A percentile compares a stretch with the other conserved stretches of the same genome.
Conservation (phyloP, 1,140 invertebrate genomes). For the Sycophila sp. region DNA sequence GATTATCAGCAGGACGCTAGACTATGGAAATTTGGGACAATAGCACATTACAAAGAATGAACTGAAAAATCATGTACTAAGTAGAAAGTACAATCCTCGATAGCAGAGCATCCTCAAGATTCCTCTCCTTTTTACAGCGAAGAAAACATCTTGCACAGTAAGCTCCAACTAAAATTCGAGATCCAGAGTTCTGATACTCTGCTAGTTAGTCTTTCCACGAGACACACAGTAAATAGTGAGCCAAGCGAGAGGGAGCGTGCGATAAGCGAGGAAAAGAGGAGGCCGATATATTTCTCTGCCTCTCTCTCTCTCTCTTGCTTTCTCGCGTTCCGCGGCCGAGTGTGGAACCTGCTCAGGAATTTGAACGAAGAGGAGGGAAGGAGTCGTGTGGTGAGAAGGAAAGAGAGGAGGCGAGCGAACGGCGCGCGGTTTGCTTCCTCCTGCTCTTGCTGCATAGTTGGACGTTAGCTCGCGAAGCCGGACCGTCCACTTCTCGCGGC, state of each 20-base stretch:
- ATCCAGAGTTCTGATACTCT: slow-evolving; percentile 2
- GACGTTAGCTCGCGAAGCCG: slow-evolving; percentile 43
- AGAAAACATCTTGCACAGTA: too few species aligned
- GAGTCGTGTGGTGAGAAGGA: slow-evolving; percentile 38
- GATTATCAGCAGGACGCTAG: too few species aligned
- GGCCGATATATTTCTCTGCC: too few species aligned
- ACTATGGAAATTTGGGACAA: too few species aligned
- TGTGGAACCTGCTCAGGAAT: slow-evolving; percentile 38
- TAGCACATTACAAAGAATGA: too few species aligned
- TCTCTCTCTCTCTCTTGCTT: slow-evolving; percentile 29
- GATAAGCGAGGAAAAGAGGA: slow-evolving; percentile 33
- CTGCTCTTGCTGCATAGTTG: slow-evolving; percentile 62
- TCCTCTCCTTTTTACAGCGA: too few species aligned
- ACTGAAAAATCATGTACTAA: too few species aligned
- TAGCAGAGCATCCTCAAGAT: too few species aligned
- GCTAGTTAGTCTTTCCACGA: slow-evolving; percentile 23
- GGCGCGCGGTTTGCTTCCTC: slow-evolving; percentile 56
- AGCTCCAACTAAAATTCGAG: too few species aligned
- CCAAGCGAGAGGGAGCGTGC: slow-evolving; percentile 6
- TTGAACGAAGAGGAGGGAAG: slow-evolving; percentile 31
- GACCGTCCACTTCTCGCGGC: slow-evolving; percentile 19
- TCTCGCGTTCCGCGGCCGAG: slow-evolving; percentile 30
- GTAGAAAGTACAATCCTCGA: too few species aligned
- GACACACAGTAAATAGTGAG: slow-evolving; percentile 33
- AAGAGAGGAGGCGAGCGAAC: slow-evolving; percentile 33